Percentiles rank a stretch among this genome's conserved stretches.
phyloP scores from a whole-genome alignment of 2,797 vertebrate species.

The Rhinella marina region DNA sequence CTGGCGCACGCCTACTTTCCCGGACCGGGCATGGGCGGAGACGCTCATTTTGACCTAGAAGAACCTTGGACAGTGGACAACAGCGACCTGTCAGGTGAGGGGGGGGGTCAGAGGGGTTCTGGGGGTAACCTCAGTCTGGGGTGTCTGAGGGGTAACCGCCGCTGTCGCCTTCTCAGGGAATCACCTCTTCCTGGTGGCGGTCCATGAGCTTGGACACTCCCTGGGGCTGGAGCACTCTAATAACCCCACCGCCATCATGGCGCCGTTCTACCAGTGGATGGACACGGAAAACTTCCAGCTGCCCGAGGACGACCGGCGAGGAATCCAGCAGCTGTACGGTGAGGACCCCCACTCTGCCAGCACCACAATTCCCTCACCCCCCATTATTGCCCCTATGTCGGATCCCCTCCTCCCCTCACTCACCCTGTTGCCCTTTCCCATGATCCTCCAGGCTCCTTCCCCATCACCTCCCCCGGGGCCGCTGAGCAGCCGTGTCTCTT shows the following conservation, averaged over 20 bases:
- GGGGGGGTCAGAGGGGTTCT: not conserved
- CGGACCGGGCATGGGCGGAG: conserved; percentile 92
- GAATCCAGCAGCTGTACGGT: conserved; percentile 97
- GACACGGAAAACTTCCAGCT: conserved; percentile 93
- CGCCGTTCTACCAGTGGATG: conserved; percentile 99
- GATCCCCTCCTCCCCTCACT: not conserved
- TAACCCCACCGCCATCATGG: conserved; percentile 96
- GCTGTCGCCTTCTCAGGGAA: conserved; percentile 78
- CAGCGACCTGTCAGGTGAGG: conserved; percentile 85
- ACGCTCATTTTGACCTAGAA: conserved; percentile 92
- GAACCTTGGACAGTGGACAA: conserved; percentile 95
- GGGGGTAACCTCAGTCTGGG: no score
- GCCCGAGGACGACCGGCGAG: conserved; percentile 89
- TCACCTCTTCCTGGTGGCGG: conserved; percentile 93
- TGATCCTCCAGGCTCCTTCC: not conserved
- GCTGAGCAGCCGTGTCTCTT: not conserved
- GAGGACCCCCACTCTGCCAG: conserved; percentile 45
- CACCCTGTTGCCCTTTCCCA: not conserved
- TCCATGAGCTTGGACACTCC: conserved; percentile 94
- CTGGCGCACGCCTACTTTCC: conserved; percentile 96
- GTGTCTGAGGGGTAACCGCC: not conserved
- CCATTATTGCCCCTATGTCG: not conserved
- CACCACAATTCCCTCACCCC: not conserved
- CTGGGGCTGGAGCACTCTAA: conserved; percentile 95
- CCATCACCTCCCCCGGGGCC: not conserved